Evolutionary conservation across 2,888 invertebrate species (phyloP).

Genomic region (Congeria kusceri): DNA sequence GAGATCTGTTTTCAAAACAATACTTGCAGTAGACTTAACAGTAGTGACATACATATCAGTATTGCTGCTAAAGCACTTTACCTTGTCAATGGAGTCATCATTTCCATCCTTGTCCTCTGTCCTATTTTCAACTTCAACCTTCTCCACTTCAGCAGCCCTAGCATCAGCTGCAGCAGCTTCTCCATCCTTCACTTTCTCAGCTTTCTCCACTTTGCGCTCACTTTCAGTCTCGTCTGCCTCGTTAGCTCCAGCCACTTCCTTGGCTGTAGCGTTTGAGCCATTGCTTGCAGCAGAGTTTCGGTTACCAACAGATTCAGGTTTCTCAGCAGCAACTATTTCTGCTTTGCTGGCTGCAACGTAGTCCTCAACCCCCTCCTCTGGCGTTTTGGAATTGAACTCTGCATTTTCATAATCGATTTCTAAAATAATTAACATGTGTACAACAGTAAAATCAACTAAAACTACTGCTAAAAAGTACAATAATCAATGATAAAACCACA

Average conservation of each 20-base stretch:
- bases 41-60: neutral
- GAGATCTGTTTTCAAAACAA: conserved; percentile 32
- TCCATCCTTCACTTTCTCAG: neutral
- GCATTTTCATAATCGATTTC: too few relatives aligned
- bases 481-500: too few relatives aligned
- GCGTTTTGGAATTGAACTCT: too few relatives aligned
- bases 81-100: conserved; percentile 34
- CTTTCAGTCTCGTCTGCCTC: neutral
- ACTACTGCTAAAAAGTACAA: too few relatives aligned
- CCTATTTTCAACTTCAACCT: conserved; percentile 9
- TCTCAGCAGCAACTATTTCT: neutral
- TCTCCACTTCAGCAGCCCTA: neutral
- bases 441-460: too few relatives aligned
- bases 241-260: neutral
- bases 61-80: conserved; percentile 15
- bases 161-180: neutral
- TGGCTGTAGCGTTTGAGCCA: neutral
- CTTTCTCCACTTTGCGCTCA: neutral
- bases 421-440: too few relatives aligned
- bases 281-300: too few relatives aligned
- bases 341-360: neutral
- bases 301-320: neutral
- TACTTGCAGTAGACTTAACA: conserved; percentile 49
- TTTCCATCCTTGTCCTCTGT: neutral
- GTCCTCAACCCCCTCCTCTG: neutral